Conservation (phyloP, 1,140 invertebrate species). For the Aricia agestis region DNA sequence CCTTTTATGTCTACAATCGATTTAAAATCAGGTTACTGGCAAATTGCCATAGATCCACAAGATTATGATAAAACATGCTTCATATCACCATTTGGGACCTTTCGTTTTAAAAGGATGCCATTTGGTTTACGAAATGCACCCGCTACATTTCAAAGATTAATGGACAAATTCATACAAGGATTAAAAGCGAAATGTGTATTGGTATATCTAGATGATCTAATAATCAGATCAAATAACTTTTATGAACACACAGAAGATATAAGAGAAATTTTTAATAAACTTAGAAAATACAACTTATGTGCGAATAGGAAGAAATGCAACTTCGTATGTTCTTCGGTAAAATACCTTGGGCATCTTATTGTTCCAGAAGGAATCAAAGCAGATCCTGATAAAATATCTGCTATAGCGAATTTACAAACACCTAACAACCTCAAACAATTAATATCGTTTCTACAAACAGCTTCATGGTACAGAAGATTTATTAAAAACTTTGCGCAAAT, state of each 20-base stretch:
- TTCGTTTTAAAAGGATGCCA: slow-evolving; percentile 38
- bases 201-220: slow-evolving; percentile 35
- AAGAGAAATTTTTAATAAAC: slow-evolving; percentile 20
- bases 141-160: slow-evolving; percentile 60
- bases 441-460: slow-evolving; percentile 34
- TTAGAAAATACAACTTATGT: slow-evolving; percentile 27
- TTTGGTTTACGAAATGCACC: slow-evolving; percentile 56
- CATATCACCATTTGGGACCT: slow-evolving; percentile 8
- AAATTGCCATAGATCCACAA: no score
- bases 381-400: slow-evolving; percentile 27
- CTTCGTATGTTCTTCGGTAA: slow-evolving; percentile 27
- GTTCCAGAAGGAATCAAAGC: slow-evolving; percentile 28
- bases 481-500: slow-evolving; percentile 34
- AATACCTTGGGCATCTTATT: slow-evolving; percentile 37
- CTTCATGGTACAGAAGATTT: slow-evolving; percentile 39
- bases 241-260: slow-evolving; percentile 30
- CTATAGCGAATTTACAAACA: slow-evolving; percentile 22
- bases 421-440: slow-evolving; percentile 35
- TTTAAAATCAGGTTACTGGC: not conserved
- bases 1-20: not conserved
- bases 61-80: not conserved
- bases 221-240: slow-evolving; percentile 28
- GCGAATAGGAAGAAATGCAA: slow-evolving; percentile 30
- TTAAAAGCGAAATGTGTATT: slow-evolving; percentile 26
- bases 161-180: slow-evolving; percentile 38